Percentiles rank a stretch among this genome's conserved stretches.
Evolutionary conservation across 1,140 invertebrate genomes (phyloP).

Genomic region (Cotesia glomerata): DNA sequence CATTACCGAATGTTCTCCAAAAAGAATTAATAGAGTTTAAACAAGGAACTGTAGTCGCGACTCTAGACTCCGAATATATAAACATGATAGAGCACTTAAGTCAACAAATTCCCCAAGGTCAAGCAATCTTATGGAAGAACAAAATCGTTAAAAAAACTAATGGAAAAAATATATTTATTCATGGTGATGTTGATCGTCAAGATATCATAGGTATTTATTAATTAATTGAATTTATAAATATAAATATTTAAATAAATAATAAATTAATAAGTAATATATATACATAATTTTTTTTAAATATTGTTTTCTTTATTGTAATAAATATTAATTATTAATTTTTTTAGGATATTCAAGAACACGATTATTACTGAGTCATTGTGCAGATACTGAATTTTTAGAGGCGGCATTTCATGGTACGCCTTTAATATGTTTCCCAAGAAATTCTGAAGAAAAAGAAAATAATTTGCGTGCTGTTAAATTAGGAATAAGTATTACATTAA

Average conservation of each 20-base stretch:
- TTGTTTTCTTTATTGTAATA: not conserved
- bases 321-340: not conserved
- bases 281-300: conserved; percentile 1
- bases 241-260: not conserved
- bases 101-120: conserved; percentile 46
- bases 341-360: conserved; percentile 53
- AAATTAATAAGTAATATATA: no score
- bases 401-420: conserved; percentile 54
- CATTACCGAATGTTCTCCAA: conserved; percentile 47
- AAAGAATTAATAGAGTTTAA: conserved; percentile 51
- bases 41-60: conserved; percentile 45
- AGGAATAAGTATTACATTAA: conserved; percentile 45
- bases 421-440: conserved; percentile 56
- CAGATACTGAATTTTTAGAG: conserved; percentile 55
- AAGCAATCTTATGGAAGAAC: conserved; percentile 53
- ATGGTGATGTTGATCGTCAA: conserved; percentile 49
- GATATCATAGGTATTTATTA: conserved; percentile 53
- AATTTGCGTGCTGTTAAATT: conserved; percentile 45
- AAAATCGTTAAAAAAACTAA: conserved; percentile 35
- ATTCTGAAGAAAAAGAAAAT: conserved; percentile 48
- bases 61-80: conserved; percentile 49
- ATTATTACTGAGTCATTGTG: conserved; percentile 54
- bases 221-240: conserved; percentile 1
- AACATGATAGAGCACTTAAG: conserved; percentile 47
- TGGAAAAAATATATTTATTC: conserved; percentile 50